Evolutionary conservation across 2,113 vertebrate species (phyloP).

Genomic region (Pelvicachromis taeniatus): DNA sequence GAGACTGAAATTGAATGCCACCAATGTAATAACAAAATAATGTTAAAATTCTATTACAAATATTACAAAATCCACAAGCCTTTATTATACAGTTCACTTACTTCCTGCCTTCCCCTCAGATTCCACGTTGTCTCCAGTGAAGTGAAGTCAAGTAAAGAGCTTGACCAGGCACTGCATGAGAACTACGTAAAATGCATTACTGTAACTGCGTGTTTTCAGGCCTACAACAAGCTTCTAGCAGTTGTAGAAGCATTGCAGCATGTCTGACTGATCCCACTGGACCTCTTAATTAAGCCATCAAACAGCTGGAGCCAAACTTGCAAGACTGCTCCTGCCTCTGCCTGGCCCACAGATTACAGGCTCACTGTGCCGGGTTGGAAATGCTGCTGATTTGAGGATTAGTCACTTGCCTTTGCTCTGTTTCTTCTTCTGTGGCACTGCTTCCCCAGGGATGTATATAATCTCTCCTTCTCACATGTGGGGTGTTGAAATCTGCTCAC

Average conservation of each 20-base stretch:
- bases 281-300: constrained; percentile 31
- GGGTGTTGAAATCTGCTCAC: not conserved
- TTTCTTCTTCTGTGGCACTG: constrained; percentile 2
- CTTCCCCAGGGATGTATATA: not conserved
- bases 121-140: not conserved
- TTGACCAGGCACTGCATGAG: not conserved
- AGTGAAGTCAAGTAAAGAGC: not conserved
- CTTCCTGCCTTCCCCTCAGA: not conserved
- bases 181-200: not conserved
- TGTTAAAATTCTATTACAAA: not conserved
- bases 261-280: constrained; percentile 17
- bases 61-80: not conserved
- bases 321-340: not conserved
- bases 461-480: not conserved
- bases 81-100: not conserved
- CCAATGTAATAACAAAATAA: not conserved
- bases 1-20: no score
- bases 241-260: no score
- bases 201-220: constrained; percentile 9
- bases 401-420: constrained; percentile 50
- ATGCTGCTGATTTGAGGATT: constrained; percentile 27
- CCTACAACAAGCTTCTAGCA: not conserved
- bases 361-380: not conserved
- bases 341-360: constrained; percentile 1
- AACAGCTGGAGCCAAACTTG: constrained; percentile 24